Base-by-base conservation (phyloP, 2,113 vertebrate genomes). In the Xenotilapia flavipinnis region DNA sequence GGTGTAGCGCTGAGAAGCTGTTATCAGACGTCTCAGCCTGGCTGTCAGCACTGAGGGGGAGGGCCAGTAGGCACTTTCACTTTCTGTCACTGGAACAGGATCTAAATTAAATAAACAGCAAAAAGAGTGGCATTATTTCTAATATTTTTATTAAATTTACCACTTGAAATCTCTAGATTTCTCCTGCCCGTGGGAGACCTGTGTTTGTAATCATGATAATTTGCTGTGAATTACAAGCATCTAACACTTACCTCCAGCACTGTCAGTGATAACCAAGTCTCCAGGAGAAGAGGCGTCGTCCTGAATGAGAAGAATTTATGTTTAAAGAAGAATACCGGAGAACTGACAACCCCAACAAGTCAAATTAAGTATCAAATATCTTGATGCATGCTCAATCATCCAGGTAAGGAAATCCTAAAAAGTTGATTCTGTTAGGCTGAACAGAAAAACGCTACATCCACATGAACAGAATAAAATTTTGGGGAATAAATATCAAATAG, bases 211-310 rank as follows among this genome's bases (percentile, higher is more conserved):
- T 15, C 1, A 51, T 42, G 2, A 47, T 68, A 42, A 81, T 49
- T 80, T 31, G 17, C 26, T 86, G 2, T 17, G 55, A 60, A 86
- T 90, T 83, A 82, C 40, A 79, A 68, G 53, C 17, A 42, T 89
- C 17, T 81, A 88, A 91, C 47, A 87, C 93, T 93, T 83, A 96
- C 96, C 96, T 94, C 96, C 96, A 33, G 97, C 97, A 91, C 97
- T 97, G 94, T 99, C 99, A 88, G 97, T 97, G 94, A 99, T 98
- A 86, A 99, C 92, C 56, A 99, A 95, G 89, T 99, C 99, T 91
- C 99, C 99, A 8, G 99, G 98, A 87, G 99, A 99, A 55, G 99
- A 99, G 87, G 97, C 97, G 80, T 99, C 98, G 91, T 99, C 98
- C 99, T 98, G 88, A 92, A 84, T 83, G 86, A 88, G 47, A 87